These are phyloP conservation scores for Coregonus ussuriensis DNA, from an alignment of 2,797 vertebrate genomes.

Conservation along the genomic window DNA sequence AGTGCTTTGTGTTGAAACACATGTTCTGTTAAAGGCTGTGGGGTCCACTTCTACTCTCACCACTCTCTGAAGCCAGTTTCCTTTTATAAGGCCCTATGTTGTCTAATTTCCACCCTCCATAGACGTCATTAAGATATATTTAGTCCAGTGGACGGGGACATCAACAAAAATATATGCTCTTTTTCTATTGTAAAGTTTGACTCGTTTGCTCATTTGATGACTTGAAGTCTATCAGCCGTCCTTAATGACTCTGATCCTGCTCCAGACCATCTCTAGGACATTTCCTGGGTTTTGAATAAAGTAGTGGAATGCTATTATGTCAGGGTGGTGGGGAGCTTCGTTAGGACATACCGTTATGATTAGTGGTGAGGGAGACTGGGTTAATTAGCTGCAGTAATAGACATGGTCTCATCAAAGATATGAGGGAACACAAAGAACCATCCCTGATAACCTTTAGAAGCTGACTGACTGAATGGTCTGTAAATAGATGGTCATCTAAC, in stretches of 20 bases:
- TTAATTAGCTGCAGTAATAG: slow-evolving; percentile 46
- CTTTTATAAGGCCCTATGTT: slow-evolving; percentile 57
- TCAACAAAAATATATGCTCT: slow-evolving; percentile 15
- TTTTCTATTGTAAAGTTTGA: slow-evolving; percentile 15
- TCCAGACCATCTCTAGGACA: slow-evolving; percentile 59
- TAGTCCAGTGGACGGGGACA: slow-evolving; percentile 1
- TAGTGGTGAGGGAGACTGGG: slow-evolving; percentile 25
- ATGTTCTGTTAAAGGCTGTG: slow-evolving; percentile 41
- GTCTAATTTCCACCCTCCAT: slow-evolving; percentile 3
- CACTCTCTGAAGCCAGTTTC: slow-evolving; percentile 2
- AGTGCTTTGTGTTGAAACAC: slow-evolving; percentile 36
- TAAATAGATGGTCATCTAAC: slow-evolving; percentile 19
- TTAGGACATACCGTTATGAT: slow-evolving; percentile 53
- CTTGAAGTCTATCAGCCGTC: slow-evolving; percentile 6
- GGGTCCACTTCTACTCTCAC: slow-evolving; percentile 35
- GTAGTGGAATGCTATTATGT: slow-evolving; percentile 58
- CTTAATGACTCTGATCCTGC: slow-evolving; percentile 58
- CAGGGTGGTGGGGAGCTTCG: slow-evolving; percentile 23
- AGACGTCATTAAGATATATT: slow-evolving; percentile 46
- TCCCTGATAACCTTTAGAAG: slow-evolving; percentile 11
- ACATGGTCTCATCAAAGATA: slow-evolving; percentile 4
- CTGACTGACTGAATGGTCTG: neutral
- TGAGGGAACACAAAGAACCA: neutral
- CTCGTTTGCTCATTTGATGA: slow-evolving; percentile 41
- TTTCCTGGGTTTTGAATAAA: slow-evolving; percentile 37